Evolutionary conservation across 2,113 vertebrate genomes (phyloP).

Genomic region (Ellobius talpinus): DNA sequence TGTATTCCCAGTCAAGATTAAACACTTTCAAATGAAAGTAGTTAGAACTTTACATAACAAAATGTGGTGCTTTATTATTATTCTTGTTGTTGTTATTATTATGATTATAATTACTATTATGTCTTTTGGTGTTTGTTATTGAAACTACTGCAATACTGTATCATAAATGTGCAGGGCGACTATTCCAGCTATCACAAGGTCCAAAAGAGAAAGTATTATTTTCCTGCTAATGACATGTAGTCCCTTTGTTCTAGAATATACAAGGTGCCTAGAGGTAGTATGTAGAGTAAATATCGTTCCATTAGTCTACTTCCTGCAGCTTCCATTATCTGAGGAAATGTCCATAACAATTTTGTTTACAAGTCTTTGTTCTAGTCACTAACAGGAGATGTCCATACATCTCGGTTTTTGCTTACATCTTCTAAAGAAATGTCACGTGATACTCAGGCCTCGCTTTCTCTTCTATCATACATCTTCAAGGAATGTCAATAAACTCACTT

Average conservation of each 20-base stretch:
- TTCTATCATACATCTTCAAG: slow-evolving; percentile 90
- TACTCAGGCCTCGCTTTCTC: slow-evolving; percentile 92
- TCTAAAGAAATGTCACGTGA: slow-evolving; percentile 89
- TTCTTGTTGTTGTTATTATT: slow-evolving; percentile 62
- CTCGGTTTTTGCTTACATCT: slow-evolving; percentile 88
- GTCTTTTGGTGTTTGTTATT: slow-evolving; percentile 85
- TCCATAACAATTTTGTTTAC: slow-evolving; percentile 85
- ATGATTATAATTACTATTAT: slow-evolving; percentile 80
- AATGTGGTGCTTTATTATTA: slow-evolving; percentile 85
- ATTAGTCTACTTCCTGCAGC: slow-evolving; percentile 87
- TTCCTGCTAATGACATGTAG: slow-evolving; percentile 85
- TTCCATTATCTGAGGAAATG: slow-evolving; percentile 84
- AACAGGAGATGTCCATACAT: slow-evolving; percentile 86
- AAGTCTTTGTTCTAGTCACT: slow-evolving; percentile 85
- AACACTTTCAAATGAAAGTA: slow-evolving; percentile 85
- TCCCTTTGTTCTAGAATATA: slow-evolving; percentile 85
- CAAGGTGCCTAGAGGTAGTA: slow-evolving; percentile 85
- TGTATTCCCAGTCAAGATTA: slow-evolving; percentile 87
- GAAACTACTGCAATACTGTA: slow-evolving; percentile 82
- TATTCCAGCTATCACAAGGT: slow-evolving; percentile 82
- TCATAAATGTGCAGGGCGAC: slow-evolving; percentile 79
- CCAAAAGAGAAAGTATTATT: slow-evolving; percentile 84
- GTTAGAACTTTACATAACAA: slow-evolving; percentile 84
- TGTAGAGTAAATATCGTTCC: slow-evolving; percentile 85
- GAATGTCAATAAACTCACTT: slow-evolving; percentile 96